Conservation (phyloP, 1,140 invertebrate species). For the Ips typographus region DNA sequence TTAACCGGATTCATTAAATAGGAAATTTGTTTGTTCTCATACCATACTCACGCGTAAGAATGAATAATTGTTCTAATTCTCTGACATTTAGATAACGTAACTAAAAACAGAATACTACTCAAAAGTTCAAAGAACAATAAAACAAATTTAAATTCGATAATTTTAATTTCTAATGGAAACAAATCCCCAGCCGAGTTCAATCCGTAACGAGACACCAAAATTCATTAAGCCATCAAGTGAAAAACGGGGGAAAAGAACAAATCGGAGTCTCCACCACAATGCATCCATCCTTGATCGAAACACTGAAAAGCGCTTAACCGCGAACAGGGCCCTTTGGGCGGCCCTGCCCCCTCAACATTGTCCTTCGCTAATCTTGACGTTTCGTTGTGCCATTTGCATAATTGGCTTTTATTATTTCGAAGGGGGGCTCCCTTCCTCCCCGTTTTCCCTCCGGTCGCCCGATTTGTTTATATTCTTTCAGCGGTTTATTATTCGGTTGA, state of each 20-base stretch:
- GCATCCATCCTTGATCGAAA: slow-evolving; percentile 37
- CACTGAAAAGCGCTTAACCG: slow-evolving; percentile 42
- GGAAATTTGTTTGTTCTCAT: too few relatives aligned
- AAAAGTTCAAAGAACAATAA: too few relatives aligned
- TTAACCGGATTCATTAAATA: too few relatives aligned
- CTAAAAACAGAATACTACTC: too few relatives aligned
- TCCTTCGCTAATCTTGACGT: slow-evolving; percentile 36
- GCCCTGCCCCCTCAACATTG: slow-evolving; percentile 28
- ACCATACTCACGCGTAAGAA: too few relatives aligned
- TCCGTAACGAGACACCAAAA: slow-evolving; percentile 3
- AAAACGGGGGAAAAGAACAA: slow-evolving; percentile 32
- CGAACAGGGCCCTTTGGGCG: slow-evolving; percentile 17
- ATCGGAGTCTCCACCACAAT: slow-evolving; percentile 34
- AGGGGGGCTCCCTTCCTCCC: background rate
- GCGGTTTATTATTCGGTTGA: too few relatives aligned
- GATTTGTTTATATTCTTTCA: background rate
- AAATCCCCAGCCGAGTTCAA: slow-evolving; percentile 11
- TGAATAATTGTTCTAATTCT: too few relatives aligned
- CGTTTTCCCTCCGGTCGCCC: background rate
- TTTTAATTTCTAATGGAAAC: too few relatives aligned
- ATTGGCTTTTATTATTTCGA: slow-evolving; percentile 35
- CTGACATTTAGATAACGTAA: too few relatives aligned
- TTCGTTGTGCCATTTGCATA: slow-evolving; percentile 37
- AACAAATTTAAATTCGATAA: too few relatives aligned
- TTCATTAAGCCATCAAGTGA: slow-evolving; percentile 23